Base-by-base conservation (phyloP, 2,888 invertebrate species). In the Latheticus oryzae region DNA sequence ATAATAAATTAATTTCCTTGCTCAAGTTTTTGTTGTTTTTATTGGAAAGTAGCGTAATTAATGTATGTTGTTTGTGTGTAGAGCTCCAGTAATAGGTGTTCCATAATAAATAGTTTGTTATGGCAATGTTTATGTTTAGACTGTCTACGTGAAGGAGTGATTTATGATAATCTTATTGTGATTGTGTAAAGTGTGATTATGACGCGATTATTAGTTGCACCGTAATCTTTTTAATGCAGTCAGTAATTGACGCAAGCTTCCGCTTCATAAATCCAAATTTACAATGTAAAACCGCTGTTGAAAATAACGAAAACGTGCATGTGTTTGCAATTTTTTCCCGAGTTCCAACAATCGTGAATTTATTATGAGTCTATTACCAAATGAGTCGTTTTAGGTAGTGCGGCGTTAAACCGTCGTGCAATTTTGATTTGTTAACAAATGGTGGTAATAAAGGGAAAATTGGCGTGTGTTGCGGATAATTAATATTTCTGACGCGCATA, bases 101-200 rank as follows among this genome's bases (percentile, higher is more conserved):
- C 38, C 47, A 55, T 63, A 60, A 63, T 63, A 48, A 56, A 55
- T 61, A 61, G 63, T 63, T 63, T 61, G 60, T 61, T 61, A 57
- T 54, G 60, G 59, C 66, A 64, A 66, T 67, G 66, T 63, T 63
- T 61, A 64, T 70, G 67, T 70, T 70, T 67, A 70, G 69, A 70
- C 68, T 69, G 70, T 63, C 64, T n/a, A n/a, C 28, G 45, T 21
- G 64, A 63, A 62, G 64, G 61, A 47, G 65, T 71, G 72, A 72
- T 72, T 72, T 71, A 72, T 68, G 68, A 62, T 70, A 64, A 67
- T 70, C 70, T 71, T 69, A 70, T 71, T 72, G 7, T 19, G n/a
- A n/a, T n/a, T n/a, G 65, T 52, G 45, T 63, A 64, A 60, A 64
- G 63, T 62, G 58, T 64, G 68, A 68, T 69, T 70, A 67, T 64